A percentile compares a stretch with the other conserved stretches of the same genome.
These are phyloP conservation scores for Champsocephalus gunnari DNA, from an alignment of 2,797 vertebrate genomes.

Conservation along the genomic window DNA sequence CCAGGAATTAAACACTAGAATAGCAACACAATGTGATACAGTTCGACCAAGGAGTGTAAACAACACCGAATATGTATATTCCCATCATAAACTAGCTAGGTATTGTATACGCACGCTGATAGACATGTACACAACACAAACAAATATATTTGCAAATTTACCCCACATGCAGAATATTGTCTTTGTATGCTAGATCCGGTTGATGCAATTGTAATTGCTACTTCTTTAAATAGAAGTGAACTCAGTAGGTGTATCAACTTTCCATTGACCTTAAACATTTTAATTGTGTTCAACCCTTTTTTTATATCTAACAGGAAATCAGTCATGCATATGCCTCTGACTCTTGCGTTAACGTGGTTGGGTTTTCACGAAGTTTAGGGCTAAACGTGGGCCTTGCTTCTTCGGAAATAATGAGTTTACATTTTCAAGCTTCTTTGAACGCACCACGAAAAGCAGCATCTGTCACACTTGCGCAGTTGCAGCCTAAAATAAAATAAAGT, in stretches of 20 bases:
- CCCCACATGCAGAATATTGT: not conserved
- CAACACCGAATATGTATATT: not conserved
- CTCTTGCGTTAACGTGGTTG: not conserved
- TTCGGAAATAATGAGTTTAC: accelerated
- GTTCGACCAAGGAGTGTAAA: not conserved
- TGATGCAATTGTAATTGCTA: not conserved
- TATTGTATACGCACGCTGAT: not conserved
- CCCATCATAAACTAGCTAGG: not conserved
- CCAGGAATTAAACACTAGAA: too few relatives aligned
- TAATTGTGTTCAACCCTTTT: not conserved
- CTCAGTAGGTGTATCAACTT: not conserved
- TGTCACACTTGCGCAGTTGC: slow-evolving; percentile 19
- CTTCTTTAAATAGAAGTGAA: not conserved
- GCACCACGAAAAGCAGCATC: slow-evolving; percentile 40
- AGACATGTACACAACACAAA: not conserved
- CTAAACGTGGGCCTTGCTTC: not conserved
- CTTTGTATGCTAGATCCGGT: too few relatives aligned
- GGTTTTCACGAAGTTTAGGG: not conserved
- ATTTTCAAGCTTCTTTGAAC: slow-evolving; percentile 26
- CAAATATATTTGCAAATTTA: not conserved
- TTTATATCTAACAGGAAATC: not conserved
- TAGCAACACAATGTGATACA: too few relatives aligned
- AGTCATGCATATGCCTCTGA: too few relatives aligned
- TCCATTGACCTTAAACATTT: not conserved
- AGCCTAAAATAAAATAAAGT: not conserved